Base-by-base conservation (phyloP, 92 coral and sea anemone species). In the Porites divaricata region DNA sequence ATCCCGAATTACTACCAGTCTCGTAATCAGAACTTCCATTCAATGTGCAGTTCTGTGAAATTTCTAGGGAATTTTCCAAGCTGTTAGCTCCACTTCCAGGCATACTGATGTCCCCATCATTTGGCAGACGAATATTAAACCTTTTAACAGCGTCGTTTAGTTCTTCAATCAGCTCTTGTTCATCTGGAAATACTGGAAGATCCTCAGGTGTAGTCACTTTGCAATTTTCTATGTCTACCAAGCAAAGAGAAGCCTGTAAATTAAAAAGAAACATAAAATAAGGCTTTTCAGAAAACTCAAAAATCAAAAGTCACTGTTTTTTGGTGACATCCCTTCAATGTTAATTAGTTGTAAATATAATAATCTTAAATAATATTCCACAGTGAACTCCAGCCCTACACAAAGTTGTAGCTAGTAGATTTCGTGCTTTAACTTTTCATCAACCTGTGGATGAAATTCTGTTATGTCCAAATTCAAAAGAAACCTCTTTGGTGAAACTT, bases 131-230 rank as follows among this genome's bases (percentile, higher is more conserved):
- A 65, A 94, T 86, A 76, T 79, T 91, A 68, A 92, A 96, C 75
- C 90, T 92, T 20, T 93, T 93, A 6, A 89, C 79, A 20, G 93
- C 85, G 16, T 96, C 98, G 28, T 76, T 79, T 17, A 96, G 96
- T 84, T 96, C 99, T 35, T 95, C 82, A 45, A 91, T 80, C 48
- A 96, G 83, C 70, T 95, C 96, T 56, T 94, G 94, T 41, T 85
- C 91, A 91, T 96, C 88, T 14, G 99, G 99, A 20, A 96, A 92
- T n/a, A 92, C 96, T 10, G 99, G 99, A 2, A 95, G 84, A 61
- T 96, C 99, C 72, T 96, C 99, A 74, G 99, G 99, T 9, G 89
- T 85, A 8, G 93, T 90, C 9, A 96, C 91, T 23, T 71, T 87
- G 53, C 93, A 84, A 74, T 87, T 91, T 16, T 96, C 98, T 70